Evolutionary conservation across 2,797 vertebrate genomes (phyloP).

Genomic region (Chelidonichthys spinosus): DNA sequence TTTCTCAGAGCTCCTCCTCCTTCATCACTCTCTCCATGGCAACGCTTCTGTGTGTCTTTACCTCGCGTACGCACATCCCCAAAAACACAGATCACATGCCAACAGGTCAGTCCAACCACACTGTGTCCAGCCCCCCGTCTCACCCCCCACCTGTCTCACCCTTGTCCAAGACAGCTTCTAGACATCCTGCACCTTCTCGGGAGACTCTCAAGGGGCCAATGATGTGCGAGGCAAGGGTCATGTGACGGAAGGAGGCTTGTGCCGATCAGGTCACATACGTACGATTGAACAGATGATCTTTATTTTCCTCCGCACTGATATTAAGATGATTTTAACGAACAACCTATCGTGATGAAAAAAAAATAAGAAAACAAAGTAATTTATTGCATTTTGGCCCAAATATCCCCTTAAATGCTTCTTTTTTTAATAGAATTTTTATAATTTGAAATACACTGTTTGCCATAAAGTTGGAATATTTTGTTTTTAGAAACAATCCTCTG

Average conservation of each 20-base stretch:
- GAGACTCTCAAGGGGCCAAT: slow-evolving; percentile 39
- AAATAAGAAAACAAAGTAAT: too few relatives aligned
- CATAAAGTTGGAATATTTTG: too few relatives aligned
- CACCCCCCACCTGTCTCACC: slow-evolving; percentile 52
- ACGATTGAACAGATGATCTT: background rate
- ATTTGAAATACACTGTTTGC: too few relatives aligned
- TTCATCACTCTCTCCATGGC: slow-evolving; percentile 61
- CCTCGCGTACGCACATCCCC: slow-evolving; percentile 26
- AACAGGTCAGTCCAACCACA: slow-evolving; percentile 47
- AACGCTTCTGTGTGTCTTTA: slow-evolving; percentile 56
- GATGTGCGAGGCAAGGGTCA: slow-evolving; percentile 39
- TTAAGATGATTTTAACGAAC: background rate
- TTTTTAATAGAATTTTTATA: too few relatives aligned
- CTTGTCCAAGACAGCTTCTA: slow-evolving; percentile 38
- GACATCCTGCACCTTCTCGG: slow-evolving; percentile 37
- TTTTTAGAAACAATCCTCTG: too few relatives aligned
- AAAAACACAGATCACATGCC: slow-evolving; percentile 56
- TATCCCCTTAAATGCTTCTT: too few relatives aligned
- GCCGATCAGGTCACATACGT: background rate
- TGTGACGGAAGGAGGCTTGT: background rate
- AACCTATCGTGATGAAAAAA: background rate
- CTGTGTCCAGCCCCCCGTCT: slow-evolving; percentile 61
- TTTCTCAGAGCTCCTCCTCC: slow-evolving; percentile 33
- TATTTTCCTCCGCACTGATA: background rate
- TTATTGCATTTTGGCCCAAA: too few relatives aligned